These are phyloP conservation scores for Hyppa rectilinea DNA, from an alignment of 2,888 invertebrate species.

Conservation along the genomic window DNA sequence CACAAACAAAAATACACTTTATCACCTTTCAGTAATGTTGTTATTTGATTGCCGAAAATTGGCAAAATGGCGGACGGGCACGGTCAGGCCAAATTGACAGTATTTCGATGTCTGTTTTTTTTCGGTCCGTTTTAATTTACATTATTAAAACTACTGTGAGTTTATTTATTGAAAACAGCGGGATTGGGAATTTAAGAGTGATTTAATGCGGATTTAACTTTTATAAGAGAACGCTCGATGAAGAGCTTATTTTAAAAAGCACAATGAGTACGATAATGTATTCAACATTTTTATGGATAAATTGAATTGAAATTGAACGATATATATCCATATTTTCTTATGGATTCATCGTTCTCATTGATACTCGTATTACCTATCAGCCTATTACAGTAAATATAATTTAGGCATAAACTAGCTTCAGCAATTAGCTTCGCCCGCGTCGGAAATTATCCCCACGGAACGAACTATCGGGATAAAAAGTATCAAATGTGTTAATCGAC, in stretches of 20 bases:
- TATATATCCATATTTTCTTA: too few species aligned
- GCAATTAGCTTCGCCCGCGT: too few species aligned
- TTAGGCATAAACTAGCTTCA: too few species aligned
- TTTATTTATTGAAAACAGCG: conserved; percentile 19
- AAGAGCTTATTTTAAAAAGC: not conserved
- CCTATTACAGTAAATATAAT: too few species aligned
- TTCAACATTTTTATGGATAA: too few species aligned
- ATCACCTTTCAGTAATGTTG: not conserved
- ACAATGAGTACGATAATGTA: too few species aligned
- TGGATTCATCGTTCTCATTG: too few species aligned
- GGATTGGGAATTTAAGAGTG: not conserved
- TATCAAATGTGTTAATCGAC: too few species aligned
- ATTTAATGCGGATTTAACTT: conserved; percentile 1
- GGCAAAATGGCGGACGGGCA: conserved; percentile 11
- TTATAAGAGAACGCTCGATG: not conserved
- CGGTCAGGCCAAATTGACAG: conserved; percentile 53
- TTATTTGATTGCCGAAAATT: conserved; percentile 22
- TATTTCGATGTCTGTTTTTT: conserved; percentile 26
- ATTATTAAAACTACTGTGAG: conserved; percentile 13
- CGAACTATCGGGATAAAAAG: too few species aligned
- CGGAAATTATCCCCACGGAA: too few species aligned
- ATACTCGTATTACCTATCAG: too few species aligned
- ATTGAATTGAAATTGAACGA: too few species aligned
- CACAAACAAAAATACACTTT: conserved; percentile 37
- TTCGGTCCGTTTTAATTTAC: conserved; percentile 34